Evolutionary conservation across 2,888 invertebrate genomes (phyloP).

Genomic region (Orchesella flavescens): DNA sequence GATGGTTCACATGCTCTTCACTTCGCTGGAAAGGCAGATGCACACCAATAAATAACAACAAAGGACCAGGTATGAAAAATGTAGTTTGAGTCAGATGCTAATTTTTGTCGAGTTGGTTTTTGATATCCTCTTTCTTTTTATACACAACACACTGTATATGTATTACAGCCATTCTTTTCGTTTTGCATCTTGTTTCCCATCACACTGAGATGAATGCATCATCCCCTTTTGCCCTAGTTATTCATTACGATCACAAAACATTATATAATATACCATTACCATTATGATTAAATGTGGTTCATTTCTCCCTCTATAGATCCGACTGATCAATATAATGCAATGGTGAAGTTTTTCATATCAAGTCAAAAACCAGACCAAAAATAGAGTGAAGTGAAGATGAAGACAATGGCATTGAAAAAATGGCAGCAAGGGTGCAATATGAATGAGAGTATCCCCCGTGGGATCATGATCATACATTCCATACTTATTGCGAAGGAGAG

Average conservation of each 20-base stretch:
- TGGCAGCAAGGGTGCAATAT: conserved; percentile 36
- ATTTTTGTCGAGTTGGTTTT: conserved; percentile 38
- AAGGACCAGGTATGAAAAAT: conserved; percentile 25
- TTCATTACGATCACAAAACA: conserved; percentile 29
- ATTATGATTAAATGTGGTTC: background rate
- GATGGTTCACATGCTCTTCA: conserved; percentile 39
- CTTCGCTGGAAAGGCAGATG: conserved; percentile 29
- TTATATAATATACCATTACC: conserved; percentile 8
- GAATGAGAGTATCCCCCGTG: conserved; percentile 20
- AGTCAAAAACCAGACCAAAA: conserved; percentile 37
- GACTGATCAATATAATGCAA: conserved; percentile 9
- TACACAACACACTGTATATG: background rate
- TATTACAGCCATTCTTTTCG: background rate
- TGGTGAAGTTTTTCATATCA: background rate
- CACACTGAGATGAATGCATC: background rate
- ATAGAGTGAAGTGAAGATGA: background rate
- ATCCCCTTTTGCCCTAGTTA: conserved; percentile 33
- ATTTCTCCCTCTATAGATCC: background rate
- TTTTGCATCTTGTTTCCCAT: conserved; percentile 19
- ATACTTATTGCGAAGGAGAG: conserved; percentile 2
- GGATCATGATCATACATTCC: background rate
- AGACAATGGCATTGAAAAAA: conserved; percentile 25
- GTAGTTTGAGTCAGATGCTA: conserved; percentile 36
- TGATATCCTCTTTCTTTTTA: too few relatives aligned
- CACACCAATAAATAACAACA: conserved; percentile 3